phyloP scores from a whole-genome alignment of 2,888 invertebrate genomes.

The Dicranocentrus wangi region DNA sequence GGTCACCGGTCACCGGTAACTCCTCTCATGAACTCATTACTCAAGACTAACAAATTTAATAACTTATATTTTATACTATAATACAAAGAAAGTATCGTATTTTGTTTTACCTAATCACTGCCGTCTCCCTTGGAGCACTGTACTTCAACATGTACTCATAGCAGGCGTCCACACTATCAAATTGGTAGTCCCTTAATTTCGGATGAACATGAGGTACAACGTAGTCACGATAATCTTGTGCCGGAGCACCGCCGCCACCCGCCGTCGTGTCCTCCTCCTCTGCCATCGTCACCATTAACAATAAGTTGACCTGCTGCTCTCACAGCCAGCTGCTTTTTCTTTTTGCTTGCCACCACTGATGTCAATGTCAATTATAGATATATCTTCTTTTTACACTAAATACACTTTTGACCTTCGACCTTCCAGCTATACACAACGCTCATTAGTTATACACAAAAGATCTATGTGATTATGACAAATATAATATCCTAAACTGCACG shows the following conservation, averaged over 20 bases:
- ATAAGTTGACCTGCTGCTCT: background rate
- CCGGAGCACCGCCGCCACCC: too few relatives aligned
- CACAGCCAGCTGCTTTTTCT: background rate
- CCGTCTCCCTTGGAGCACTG: constrained; percentile 29
- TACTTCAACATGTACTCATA: constrained; percentile 33
- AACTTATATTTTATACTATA: background rate
- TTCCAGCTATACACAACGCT: too few relatives aligned
- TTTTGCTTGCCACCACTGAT: too few relatives aligned
- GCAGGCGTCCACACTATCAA: constrained; percentile 13
- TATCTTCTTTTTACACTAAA: too few relatives aligned
- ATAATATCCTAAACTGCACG: too few relatives aligned
- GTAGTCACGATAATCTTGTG: background rate
- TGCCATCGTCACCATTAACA: background rate
- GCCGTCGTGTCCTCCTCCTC: background rate
- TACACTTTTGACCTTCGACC: too few relatives aligned
- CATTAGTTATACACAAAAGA: too few relatives aligned
- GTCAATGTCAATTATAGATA: too few relatives aligned
- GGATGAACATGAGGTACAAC: constrained; percentile 16
- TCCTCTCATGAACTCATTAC: too few relatives aligned
- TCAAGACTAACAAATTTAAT: background rate
- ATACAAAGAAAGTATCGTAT: too few relatives aligned
- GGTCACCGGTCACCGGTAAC: too few relatives aligned
- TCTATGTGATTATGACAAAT: too few relatives aligned
- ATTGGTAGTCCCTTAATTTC: constrained; percentile 33
- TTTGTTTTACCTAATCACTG: constrained; percentile 53